Evolutionary conservation across 1,140 invertebrate genomes (phyloP).

Genomic region (Meloidogyne floridensis): DNA sequence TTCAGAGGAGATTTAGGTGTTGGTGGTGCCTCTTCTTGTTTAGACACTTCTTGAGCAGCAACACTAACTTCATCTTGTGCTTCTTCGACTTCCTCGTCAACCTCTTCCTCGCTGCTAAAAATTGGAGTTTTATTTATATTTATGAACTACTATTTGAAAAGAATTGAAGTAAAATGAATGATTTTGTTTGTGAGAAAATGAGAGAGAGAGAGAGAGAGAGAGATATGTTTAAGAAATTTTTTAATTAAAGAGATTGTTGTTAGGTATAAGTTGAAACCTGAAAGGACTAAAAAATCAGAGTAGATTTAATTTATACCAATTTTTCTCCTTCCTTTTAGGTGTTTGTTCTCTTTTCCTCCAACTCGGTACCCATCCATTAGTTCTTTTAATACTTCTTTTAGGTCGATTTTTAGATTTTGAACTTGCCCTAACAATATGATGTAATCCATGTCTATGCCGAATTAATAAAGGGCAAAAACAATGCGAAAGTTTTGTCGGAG

Average conservation of each 20-base stretch:
- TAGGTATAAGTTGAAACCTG: too few species aligned
- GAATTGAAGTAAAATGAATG: not conserved
- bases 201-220: slow-evolving; percentile 10
- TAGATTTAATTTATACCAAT: not conserved
- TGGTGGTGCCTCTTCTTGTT: slow-evolving; percentile 15
- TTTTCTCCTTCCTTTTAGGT: not conserved
- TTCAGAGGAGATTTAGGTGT: not conserved
- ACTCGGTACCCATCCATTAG: slow-evolving; percentile 19
- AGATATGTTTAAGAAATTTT: slow-evolving; percentile 1
- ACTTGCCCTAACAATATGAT: not conserved
- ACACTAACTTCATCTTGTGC: slow-evolving; percentile 27
- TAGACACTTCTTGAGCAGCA: slow-evolving; percentile 29
- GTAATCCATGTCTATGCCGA: slow-evolving; percentile 20
- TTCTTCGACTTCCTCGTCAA: slow-evolving; percentile 45
- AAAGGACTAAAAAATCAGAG: not conserved
- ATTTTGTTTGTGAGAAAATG: not conserved
- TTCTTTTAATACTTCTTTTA: slow-evolving; percentile 14
- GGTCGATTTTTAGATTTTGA: not conserved
- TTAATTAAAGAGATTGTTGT: too few species aligned
- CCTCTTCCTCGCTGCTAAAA: slow-evolving; percentile 41
- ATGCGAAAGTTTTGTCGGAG: slow-evolving; percentile 9
- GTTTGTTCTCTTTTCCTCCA: slow-evolving; percentile 23
- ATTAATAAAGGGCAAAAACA: slow-evolving; percentile 24
- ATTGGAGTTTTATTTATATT: not conserved
- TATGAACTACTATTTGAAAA: too few species aligned